Evolutionary conservation across 92 coral and sea anemone species (phyloP), one percentile per base, ranked within the genome.

Genomic region (Muricea muricata): DNA sequence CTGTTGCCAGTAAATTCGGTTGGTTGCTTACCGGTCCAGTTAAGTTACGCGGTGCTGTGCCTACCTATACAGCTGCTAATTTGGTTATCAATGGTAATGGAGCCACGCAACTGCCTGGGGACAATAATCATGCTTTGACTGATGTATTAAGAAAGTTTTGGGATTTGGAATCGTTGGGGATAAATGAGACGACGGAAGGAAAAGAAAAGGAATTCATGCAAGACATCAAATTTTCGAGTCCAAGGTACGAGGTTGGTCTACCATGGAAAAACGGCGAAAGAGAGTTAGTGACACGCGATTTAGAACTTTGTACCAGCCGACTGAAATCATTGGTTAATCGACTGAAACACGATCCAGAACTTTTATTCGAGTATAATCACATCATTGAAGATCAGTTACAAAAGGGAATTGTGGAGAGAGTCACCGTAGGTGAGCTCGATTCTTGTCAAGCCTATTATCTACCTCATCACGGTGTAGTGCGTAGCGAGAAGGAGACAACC

Each of bases 361-460:
- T 86, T 41, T 68, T 87, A 21, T 68, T 18, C 33, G 86, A 86
- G 41, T 90, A 86, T 68, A 87, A 86, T 73, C 75, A 82, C n/a
- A 84, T 90, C 13, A 90, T 87, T 70, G 47, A 86, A 75, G 91
- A 90, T 28, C 88, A 90, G 83, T 55, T 81, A n/a, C 73, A 90
- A 75, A 60, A 58, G 2, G 83, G 88, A 48, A 90, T 90, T 15
- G 84, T 90, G n/a, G 93, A 88, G 40, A 39, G 42, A 30, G 82
- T 87, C 40, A 66, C 87, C 39, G 57, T 40, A 82, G 26, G 72
- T 30, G 45, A 39, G 40, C 21, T 61, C 21, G 33, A 69, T 73
- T 65, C 61, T 29, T 58, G 29, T 41, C 73, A 29, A 17, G 75
- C 33, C 25, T 83, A 87, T 71, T 87, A 55, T 73, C 45, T 81